phyloP scores from a whole-genome alignment of 1,140 invertebrate genomes.

The Pseudomyrmex dendroicus region DNA sequence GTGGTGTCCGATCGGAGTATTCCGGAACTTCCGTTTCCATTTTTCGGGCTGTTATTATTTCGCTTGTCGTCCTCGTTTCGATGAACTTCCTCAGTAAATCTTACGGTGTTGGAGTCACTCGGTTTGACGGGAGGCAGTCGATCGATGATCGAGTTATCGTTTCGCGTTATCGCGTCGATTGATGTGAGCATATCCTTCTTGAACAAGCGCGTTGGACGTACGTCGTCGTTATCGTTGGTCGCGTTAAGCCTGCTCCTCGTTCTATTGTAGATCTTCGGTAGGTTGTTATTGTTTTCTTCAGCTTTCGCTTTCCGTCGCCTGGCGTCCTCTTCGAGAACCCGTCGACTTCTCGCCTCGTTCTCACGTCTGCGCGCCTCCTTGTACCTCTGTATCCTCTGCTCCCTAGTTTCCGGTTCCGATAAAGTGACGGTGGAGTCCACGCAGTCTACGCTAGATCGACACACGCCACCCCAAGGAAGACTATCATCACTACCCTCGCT shows the following conservation, averaged over 20 bases:
- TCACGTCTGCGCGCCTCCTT: conserved; percentile 82
- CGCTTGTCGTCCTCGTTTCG: conserved; percentile 67
- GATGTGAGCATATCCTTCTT: conserved; percentile 45
- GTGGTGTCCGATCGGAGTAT: conserved; percentile 74
- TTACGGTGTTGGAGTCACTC: conserved; percentile 55
- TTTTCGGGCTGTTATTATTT: conserved; percentile 73
- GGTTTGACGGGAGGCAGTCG: conserved; percentile 69
- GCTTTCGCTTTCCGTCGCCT: conserved; percentile 73
- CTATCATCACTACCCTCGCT: conserved; percentile 85
- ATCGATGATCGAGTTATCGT: conserved; percentile 52
- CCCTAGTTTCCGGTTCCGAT: conserved; percentile 78
- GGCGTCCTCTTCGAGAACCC: conserved; percentile 82
- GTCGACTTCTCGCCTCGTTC: conserved; percentile 80
- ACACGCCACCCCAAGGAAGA: conserved; percentile 78
- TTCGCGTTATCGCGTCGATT: conserved; percentile 35
- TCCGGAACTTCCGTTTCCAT: conserved; percentile 49
- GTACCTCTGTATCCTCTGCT: conserved; percentile 82
- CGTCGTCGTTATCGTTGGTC: conserved; percentile 63
- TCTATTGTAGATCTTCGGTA: conserved; percentile 64
- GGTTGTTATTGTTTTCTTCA: conserved; percentile 77
- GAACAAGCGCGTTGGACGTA: neutral
- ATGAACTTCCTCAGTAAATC: conserved; percentile 63
- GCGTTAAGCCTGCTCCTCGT: conserved; percentile 57
- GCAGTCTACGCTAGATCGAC: conserved; percentile 75
- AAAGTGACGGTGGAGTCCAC: conserved; percentile 72